These are phyloP conservation scores for Pandemis cinnamomeana DNA, from an alignment of 2,888 invertebrate species.

Conservation along the genomic window DNA sequence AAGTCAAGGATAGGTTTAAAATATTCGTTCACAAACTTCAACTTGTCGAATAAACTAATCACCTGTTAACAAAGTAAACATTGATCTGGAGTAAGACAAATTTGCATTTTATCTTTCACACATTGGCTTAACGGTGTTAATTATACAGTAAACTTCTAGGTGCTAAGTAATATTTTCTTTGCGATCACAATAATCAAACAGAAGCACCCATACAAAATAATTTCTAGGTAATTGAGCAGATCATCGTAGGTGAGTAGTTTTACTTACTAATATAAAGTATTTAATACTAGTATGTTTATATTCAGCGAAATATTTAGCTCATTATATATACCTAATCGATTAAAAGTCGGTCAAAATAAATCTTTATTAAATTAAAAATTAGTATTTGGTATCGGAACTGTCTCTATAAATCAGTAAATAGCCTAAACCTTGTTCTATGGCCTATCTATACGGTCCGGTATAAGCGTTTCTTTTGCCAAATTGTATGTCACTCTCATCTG, in stretches of 20 bases:
- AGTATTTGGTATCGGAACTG: too few relatives aligned
- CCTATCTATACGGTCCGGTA: neutral
- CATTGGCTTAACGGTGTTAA: constrained; percentile 19
- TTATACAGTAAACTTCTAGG: constrained; percentile 6
- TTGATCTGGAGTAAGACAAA: constrained; percentile 8
- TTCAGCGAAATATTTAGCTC: too few relatives aligned
- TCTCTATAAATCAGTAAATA: too few relatives aligned
- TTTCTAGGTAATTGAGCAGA: neutral
- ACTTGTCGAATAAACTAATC: neutral
- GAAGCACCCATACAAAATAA: neutral
- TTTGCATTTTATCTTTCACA: constrained; percentile 10
- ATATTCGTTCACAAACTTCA: neutral
- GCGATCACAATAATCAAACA: neutral
- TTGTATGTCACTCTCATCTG: neutral
- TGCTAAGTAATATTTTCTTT: constrained; percentile 10
- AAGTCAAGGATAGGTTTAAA: neutral
- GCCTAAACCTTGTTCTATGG: too few relatives aligned
- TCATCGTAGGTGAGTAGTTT: too few relatives aligned
- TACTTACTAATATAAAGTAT: too few relatives aligned
- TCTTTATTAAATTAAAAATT: too few relatives aligned
- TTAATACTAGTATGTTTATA: too few relatives aligned
- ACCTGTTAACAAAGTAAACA: constrained; percentile 15
- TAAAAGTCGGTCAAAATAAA: too few relatives aligned
- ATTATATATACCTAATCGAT: too few relatives aligned
- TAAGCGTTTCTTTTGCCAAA: neutral